Conservation (phyloP, 2,113 vertebrate genomes). For the Raja brachyura region DNA sequence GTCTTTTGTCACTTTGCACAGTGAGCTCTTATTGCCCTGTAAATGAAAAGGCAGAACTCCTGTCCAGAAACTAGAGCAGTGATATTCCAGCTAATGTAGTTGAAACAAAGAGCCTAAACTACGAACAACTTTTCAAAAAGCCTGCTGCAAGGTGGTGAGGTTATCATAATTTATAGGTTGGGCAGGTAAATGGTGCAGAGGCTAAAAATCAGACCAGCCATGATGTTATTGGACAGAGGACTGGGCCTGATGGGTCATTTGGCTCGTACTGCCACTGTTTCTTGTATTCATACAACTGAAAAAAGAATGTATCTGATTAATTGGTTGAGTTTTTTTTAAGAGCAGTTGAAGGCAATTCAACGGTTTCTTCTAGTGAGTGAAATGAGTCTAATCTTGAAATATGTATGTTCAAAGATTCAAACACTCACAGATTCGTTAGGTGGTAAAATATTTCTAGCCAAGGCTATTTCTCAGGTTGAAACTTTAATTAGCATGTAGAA, state of each 20-base stretch:
- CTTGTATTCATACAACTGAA: background rate
- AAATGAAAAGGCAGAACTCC: background rate
- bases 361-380: background rate
- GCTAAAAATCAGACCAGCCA: too few relatives aligned
- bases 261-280: too few relatives aligned
- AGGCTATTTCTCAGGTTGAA: background rate
- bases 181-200: too few relatives aligned
- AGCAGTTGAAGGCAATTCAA: background rate
- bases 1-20: slow-evolving; percentile 22
- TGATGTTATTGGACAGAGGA: too few relatives aligned
- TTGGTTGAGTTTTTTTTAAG: background rate
- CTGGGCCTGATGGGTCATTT: too few relatives aligned
- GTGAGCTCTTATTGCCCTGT: background rate
- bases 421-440: background rate
- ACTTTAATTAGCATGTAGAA: background rate
- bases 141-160: background rate
- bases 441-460: background rate
- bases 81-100: background rate
- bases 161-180: too few relatives aligned
- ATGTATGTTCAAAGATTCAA: background rate
- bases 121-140: background rate
- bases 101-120: slow-evolving; percentile 11
- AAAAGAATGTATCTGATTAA: background rate
- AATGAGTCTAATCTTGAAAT: background rate
- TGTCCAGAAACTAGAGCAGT: slow-evolving; percentile 4